A percentile compares a stretch with the other conserved stretches of the same genome.
Evolutionary conservation across 2,113 vertebrate species (phyloP).

Genomic region (Melanotaenia duboulayi): DNA sequence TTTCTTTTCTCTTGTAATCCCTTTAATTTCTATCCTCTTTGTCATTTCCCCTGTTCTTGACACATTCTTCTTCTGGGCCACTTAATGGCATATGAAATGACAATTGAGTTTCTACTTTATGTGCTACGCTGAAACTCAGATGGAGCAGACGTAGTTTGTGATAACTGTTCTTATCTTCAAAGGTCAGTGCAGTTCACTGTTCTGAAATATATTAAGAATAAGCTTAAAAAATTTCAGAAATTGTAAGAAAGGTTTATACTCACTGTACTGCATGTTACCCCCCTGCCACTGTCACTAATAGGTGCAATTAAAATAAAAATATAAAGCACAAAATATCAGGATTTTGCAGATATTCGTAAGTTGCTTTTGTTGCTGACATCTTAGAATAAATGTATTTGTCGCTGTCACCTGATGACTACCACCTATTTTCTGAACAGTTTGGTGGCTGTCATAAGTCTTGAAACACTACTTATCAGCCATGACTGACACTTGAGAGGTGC

Average conservation of each 20-base stretch:
- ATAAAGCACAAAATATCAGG: no score
- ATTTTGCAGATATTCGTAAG: no score
- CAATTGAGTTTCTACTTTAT: constrained; percentile 23
- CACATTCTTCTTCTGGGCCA: not conserved
- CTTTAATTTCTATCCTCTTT: constrained; percentile 12
- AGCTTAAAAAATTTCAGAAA: no score
- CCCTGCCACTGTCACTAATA: no score
- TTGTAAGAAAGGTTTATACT: no score
- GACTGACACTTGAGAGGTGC: constrained; percentile 58
- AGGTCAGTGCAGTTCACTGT: not conserved
- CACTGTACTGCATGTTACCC: no score
- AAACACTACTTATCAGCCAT: constrained; percentile 47
- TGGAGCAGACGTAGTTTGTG: constrained; percentile 19
- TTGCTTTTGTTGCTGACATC: not conserved
- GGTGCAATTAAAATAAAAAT: no score
- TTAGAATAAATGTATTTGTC: not conserved
- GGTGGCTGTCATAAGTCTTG: constrained; percentile 55
- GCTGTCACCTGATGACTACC: constrained; percentile 29
- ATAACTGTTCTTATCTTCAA: constrained; percentile 16
- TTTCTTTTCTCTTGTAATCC: constrained; percentile 18
- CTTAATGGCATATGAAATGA: constrained; percentile 6
- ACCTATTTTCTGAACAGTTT: constrained; percentile 30
- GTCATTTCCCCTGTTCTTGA: constrained; percentile 2
- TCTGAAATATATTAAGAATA: not conserved
- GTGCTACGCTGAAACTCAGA: constrained; percentile 17